Conservation (phyloP, 2,888 invertebrate genomes). For the Hybos culiciformis region DNA sequence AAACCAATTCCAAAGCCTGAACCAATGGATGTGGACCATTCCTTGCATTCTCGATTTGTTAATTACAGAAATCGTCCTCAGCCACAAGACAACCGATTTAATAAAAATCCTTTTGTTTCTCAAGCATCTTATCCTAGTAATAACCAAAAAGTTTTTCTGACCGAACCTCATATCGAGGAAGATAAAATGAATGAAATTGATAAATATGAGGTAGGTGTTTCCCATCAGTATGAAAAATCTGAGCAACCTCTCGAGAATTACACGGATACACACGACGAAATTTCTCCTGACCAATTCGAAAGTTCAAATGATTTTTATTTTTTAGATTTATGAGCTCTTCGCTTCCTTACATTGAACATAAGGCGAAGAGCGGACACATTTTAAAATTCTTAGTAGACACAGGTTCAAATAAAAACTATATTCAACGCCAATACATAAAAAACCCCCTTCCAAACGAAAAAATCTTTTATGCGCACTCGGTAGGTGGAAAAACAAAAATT, state of each 20-base stretch:
- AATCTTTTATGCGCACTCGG: neutral
- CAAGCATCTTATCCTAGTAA: no score
- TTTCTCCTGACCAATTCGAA: neutral
- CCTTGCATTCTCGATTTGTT: neutral
- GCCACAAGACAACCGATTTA: no score
- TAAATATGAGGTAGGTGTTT: neutral
- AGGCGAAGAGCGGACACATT: constrained; percentile 5
- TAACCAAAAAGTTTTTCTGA: no score
- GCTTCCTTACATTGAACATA: constrained; percentile 8
- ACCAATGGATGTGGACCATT: constrained; percentile 1
- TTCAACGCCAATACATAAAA: constrained; percentile 2
- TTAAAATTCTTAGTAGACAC: constrained; percentile 9
- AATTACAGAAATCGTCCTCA: constrained; percentile 2
- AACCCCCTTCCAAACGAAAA: constrained; percentile 5
- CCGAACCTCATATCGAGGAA: no score
- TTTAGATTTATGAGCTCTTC: constrained; percentile 9
- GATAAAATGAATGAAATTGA: no score
- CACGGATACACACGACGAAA: neutral
- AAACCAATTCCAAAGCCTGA: constrained; percentile 1
- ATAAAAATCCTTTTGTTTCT: no score
- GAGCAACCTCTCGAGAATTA: neutral
- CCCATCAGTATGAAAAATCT: neutral
- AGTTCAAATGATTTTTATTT: constrained; percentile 5
- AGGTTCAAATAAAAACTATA: constrained; percentile 8
- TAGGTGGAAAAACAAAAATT: neutral